Conservation (phyloP, 2,113 vertebrate genomes). For the Stigmatopora nigra region DNA sequence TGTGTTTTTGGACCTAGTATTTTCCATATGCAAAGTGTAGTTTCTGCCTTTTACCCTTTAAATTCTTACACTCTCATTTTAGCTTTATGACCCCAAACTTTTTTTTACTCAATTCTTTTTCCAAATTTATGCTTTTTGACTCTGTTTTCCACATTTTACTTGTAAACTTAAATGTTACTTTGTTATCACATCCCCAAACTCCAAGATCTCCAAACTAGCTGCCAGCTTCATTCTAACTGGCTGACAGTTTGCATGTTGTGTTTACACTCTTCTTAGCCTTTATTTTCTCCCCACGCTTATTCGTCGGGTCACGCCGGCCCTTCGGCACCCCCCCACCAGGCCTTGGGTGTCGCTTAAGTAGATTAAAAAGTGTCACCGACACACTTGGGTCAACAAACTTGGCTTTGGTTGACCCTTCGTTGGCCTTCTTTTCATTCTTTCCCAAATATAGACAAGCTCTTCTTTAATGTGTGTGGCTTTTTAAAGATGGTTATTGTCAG, state of each 20-base stretch:
- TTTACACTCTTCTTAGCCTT: conserved; percentile 44
- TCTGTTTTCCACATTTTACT: too few species aligned
- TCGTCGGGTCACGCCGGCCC: conserved; percentile 6
- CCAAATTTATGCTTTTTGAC: neutral
- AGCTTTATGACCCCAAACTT: neutral
- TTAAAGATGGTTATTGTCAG: conserved; percentile 18
- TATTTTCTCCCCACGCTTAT: conserved; percentile 25
- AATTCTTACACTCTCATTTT: neutral
- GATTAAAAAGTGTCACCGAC: conserved; percentile 3
- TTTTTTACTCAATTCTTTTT: too few species aligned
- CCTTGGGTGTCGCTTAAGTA: neutral
- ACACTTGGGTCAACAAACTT: neutral
- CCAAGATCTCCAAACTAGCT: neutral
- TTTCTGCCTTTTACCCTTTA: neutral
- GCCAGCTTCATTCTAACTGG: conserved; percentile 2
- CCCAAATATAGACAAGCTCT: conserved; percentile 27
- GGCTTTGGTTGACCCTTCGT: conserved; percentile 3
- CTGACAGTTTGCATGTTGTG: conserved; percentile 27
- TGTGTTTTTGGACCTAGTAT: too few species aligned
- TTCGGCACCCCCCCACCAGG: neutral
- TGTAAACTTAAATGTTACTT: neutral
- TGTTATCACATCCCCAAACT: neutral
- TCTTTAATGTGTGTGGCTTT: conserved; percentile 23
- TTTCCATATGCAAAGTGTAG: neutral
- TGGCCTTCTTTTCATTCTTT: neutral